Percentiles rank a stretch among this genome's conserved stretches.
Evolutionary conservation across 2,888 invertebrate genomes (phyloP).

Genomic region (Omphaloscelis lunosa): DNA sequence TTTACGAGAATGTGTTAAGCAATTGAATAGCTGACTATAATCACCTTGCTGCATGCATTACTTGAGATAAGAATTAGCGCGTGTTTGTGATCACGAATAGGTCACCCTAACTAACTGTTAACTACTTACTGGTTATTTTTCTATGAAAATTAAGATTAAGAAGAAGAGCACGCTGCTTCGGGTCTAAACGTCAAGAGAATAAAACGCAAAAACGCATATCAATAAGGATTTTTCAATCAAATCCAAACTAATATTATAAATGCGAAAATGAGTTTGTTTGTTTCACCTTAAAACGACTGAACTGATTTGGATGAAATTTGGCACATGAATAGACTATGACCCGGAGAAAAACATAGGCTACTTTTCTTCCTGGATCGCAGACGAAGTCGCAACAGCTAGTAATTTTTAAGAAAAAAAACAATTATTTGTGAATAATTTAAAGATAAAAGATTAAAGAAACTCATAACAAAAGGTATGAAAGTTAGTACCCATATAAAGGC

Average conservation of each 20-base stretch:
- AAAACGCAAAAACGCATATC: no score
- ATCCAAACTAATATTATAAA: no score
- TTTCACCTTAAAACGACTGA: no score
- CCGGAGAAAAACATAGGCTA: no score
- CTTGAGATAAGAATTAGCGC: not conserved
- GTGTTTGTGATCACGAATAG: not conserved
- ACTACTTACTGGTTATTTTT: no score
- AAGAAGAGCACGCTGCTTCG: not conserved
- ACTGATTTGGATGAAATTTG: not conserved
- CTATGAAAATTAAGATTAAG: not conserved
- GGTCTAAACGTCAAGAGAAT: not conserved
- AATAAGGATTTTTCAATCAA: not conserved
- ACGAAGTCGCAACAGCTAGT: no score
- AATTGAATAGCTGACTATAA: no score
- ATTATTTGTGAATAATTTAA: not conserved
- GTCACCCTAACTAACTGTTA: no score
- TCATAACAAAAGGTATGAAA: conserved; percentile 43
- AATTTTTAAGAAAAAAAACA: not conserved
- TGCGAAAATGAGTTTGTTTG: no score
- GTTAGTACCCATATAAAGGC: conserved; percentile 54
- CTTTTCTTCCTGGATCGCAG: no score
- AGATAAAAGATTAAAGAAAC: conserved; percentile 19
- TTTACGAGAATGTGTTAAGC: no score
- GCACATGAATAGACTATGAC: no score
- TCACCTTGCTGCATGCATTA: not conserved